Evolutionary conservation across 2,797 vertebrate genomes (phyloP), one percentile per base, ranked within the genome.

Genomic region (Diglossa cyanea): DNA sequence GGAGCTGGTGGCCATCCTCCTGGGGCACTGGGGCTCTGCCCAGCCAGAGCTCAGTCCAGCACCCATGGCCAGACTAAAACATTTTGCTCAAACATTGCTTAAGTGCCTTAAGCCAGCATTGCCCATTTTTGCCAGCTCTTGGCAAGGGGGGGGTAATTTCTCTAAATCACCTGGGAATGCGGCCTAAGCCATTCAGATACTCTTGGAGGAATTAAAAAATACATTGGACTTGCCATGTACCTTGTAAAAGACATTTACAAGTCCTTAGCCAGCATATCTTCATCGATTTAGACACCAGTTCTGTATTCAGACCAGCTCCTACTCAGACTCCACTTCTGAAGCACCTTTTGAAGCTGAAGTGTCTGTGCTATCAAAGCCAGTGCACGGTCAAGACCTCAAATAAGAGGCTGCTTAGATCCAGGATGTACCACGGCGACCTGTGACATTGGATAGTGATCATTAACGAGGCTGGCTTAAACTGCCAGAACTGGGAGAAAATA

Each of bases 161-260:
- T 91, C 25, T 33, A 76, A 82, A 63, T 89, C 60, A 26, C 24
- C 31, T 17, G 14, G 28, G 42, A 11, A 70, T 44, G 53, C 11
- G 16, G 45, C 13, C 39, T 89, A 24, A 67, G 31, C 44, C 57
- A 9, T 61, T 44, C 78, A 50, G 45, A 33, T 48, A 30, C 35
- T 77, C 61, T 88, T 92, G 88, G 48, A 86, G 40, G 57, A 97
- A 97, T 96, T 95, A 42, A 80, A 88, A 92, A 97, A 95, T 79
- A 68, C 81, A 81, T 76, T 96, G 87, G 86, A 80, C 90, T 86
- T 86, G 65, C 89, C 82, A 42, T 20, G 50, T 91, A 63, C 70
- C 70, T 76, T 83, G 91, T 65, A 50, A 79, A 72, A 95, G 83
- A 79, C 42, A 73, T 75, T 78, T 62, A 89, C 44, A 66, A 80